phyloP scores from a whole-genome alignment of 2,113 vertebrate genomes.

The Myotis lucifugus region DNA sequence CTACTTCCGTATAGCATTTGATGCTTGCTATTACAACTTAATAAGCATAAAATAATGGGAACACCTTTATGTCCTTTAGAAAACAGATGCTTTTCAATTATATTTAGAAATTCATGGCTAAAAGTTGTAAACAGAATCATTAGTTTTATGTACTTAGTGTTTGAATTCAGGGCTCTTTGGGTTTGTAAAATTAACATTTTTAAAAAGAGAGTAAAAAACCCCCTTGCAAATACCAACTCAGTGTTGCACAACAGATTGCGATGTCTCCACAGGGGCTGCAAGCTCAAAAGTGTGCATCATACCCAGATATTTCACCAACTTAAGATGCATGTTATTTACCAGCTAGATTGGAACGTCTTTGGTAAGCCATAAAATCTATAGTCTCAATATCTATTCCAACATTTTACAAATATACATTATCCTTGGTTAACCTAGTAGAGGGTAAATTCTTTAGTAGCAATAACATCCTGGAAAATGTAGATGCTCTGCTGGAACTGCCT shows the following conservation, averaged over 20 bases:
- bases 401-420: neutral
- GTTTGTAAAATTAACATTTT: slow-evolving; percentile 62
- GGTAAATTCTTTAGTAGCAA: neutral
- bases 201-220: slow-evolving; percentile 8
- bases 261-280: neutral
- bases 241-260: slow-evolving; percentile 11
- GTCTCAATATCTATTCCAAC: neutral
- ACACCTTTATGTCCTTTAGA: neutral
- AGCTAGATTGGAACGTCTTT: neutral
- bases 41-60: slow-evolving; percentile 64
- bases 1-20: neutral
- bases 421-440: neutral
- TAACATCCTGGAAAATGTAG: neutral
- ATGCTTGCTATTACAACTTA: slow-evolving; percentile 43
- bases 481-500: neutral
- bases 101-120: slow-evolving; percentile 62
- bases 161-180: slow-evolving; percentile 52
- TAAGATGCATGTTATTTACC: slow-evolving; percentile 32
- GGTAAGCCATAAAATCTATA: neutral
- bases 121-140: slow-evolving; percentile 67
- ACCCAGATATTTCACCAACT: neutral
- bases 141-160: slow-evolving; percentile 69
- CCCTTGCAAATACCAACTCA: neutral
- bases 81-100: slow-evolving; percentile 61
- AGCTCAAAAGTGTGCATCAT: neutral